Percentiles rank a stretch among this genome's conserved stretches.
Conservation (phyloP, 2,797 vertebrate species). For the Ctenosaura bakeri region DNA sequence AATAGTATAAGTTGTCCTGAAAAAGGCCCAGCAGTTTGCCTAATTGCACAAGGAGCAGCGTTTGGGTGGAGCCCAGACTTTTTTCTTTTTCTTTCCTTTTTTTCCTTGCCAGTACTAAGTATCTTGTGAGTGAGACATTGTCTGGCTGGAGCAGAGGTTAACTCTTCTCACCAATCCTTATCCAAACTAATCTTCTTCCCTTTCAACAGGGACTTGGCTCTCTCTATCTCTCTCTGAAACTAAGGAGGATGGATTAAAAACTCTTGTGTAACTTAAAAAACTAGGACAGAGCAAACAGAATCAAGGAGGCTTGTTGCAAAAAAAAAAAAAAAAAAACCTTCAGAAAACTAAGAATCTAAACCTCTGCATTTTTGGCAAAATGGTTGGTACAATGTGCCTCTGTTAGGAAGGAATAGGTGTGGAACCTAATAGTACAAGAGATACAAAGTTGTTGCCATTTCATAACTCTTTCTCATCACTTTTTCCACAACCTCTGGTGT, state of each 20-base stretch:
- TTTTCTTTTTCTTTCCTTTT: constrained; percentile 37
- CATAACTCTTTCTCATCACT: not conserved
- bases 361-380: constrained; percentile 37
- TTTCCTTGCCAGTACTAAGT: constrained; percentile 66
- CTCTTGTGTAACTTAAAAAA: constrained; percentile 41
- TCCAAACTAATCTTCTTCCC: constrained; percentile 54
- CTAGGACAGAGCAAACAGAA: constrained; percentile 26
- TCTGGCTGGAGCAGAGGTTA: constrained; percentile 64
- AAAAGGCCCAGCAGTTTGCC: constrained; percentile 55
- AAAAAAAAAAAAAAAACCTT: constrained; percentile 7
- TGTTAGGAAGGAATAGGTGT: not conserved
- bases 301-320: constrained; percentile 16
- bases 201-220: constrained; percentile 36
- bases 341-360: constrained; percentile 47
- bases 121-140: constrained; percentile 70
- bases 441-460: not conserved
- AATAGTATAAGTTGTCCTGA: constrained; percentile 54
- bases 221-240: constrained; percentile 35
- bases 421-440: too few species aligned
- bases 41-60: constrained; percentile 59
- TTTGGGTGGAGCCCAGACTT: constrained; percentile 59
- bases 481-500: not conserved
- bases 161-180: constrained; percentile 63
- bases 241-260: constrained; percentile 39
- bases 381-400: constrained; percentile 12